These are phyloP conservation scores for Drosophila setosimentum DNA, from an alignment of 2,888 invertebrate species.

Conservation along the genomic window DNA sequence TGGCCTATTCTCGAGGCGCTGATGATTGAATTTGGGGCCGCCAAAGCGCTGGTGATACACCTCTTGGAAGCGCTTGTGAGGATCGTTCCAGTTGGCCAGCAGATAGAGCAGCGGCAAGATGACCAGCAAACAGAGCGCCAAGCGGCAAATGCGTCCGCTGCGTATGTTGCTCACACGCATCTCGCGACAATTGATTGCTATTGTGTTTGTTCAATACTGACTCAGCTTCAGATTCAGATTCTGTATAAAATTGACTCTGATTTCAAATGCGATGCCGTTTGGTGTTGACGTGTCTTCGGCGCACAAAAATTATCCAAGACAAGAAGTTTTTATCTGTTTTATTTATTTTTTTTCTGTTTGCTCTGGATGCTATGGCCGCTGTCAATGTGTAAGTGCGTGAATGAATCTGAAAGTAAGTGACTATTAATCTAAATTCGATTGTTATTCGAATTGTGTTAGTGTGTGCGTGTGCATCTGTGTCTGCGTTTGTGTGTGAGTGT, in stretches of 20 bases:
- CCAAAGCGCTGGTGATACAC: conserved; percentile 80
- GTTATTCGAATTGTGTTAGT: too few species aligned
- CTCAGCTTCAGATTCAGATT: not conserved
- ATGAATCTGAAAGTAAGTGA: conserved; percentile 43
- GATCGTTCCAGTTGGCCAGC: conserved; percentile 87
- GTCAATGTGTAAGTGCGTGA: conserved; percentile 29
- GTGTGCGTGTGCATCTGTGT: not conserved
- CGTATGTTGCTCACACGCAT: conserved; percentile 89
- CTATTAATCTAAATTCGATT: conserved; percentile 31
- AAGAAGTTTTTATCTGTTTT: conserved; percentile 31
- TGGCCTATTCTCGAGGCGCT: conserved; percentile 77
- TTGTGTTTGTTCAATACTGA: conserved; percentile 1
- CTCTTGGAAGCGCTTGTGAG: conserved; percentile 84
- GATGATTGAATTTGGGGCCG: conserved; percentile 64
- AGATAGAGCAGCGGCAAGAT: conserved; percentile 88
- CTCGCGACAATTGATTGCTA: not conserved
- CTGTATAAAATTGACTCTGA: not conserved
- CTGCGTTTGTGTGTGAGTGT: not conserved
- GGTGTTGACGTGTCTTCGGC: conserved; percentile 49
- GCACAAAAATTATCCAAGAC: conserved; percentile 31
- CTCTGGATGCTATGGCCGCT: conserved; percentile 26
- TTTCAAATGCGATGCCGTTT: conserved; percentile 3
- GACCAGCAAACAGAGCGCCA: conserved; percentile 86
- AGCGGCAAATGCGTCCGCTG: conserved; percentile 87
- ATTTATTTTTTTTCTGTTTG: conserved; percentile 25